Percentiles rank a stretch among this genome's conserved stretches.
Evolutionary conservation across 2,113 vertebrate genomes (phyloP).

Genomic region (Serilophus lunatus): DNA sequence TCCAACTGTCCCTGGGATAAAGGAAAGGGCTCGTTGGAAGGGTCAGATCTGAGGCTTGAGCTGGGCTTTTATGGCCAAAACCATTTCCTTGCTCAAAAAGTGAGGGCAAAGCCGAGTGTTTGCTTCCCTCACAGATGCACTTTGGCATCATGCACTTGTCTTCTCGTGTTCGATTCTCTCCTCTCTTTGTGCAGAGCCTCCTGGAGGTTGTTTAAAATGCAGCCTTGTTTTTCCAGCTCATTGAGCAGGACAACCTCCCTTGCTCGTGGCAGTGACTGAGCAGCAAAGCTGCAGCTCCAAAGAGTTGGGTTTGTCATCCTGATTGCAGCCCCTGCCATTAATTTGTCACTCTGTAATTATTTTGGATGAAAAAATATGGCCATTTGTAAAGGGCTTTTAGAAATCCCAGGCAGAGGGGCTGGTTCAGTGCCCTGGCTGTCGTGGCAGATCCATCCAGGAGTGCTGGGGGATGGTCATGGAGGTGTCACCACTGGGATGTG

Average conservation of each 20-base stretch:
- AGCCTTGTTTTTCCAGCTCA: not conserved
- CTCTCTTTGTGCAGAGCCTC: not conserved
- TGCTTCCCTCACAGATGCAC: not conserved
- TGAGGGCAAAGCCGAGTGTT: not conserved
- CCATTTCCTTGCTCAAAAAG: not conserved
- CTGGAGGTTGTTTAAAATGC: not conserved
- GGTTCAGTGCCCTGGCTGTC: not conserved
- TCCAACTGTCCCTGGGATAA: not conserved
- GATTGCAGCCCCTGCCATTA: not conserved
- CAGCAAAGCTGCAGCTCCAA: not conserved
- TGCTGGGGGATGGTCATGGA: not conserved
- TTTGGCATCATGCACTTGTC: not conserved
- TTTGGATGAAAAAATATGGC: not conserved
- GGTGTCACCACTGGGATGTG: rapidly evolving
- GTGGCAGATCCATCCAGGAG: rapidly evolving
- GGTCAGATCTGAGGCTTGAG: not conserved
- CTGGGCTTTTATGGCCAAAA: not conserved
- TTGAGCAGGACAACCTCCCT: not conserved
- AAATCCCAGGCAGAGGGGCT: not conserved
- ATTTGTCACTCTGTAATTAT: not conserved
- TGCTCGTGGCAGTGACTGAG: not conserved
- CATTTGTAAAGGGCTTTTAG: not conserved
- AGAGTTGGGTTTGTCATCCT: not conserved
- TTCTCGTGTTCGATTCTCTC: not conserved
- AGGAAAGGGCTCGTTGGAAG: not conserved